phyloP scores from a whole-genome alignment of 2,113 vertebrate species.

The Oreocharis arfaki region DNA sequence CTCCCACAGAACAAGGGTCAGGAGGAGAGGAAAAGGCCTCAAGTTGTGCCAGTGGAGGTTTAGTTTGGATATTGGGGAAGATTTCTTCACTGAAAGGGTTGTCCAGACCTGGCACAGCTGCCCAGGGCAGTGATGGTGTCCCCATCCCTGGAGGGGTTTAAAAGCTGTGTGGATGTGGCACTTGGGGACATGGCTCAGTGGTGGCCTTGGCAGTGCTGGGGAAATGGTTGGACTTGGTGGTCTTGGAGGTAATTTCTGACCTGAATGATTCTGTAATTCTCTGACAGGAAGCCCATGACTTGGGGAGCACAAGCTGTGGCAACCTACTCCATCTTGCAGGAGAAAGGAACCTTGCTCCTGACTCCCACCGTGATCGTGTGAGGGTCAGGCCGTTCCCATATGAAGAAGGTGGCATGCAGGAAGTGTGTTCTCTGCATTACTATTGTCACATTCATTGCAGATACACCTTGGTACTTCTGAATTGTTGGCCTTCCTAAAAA shows the following conservation, averaged over 20 bases:
- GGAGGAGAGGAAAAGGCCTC: fast-evolving
- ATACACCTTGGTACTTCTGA: background rate
- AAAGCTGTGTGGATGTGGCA: background rate
- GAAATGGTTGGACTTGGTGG: fast-evolving
- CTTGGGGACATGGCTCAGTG: background rate
- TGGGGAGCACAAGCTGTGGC: background rate
- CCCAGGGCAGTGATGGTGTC: background rate
- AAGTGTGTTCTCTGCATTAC: fast-evolving
- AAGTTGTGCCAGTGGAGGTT: background rate
- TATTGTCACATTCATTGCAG: background rate
- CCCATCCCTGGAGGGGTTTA: background rate
- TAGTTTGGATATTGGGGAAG: background rate
- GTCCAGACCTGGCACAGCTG: background rate
- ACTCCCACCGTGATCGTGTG: fast-evolving
- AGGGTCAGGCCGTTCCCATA: background rate
- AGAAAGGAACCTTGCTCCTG: background rate
- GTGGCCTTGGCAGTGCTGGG: background rate
- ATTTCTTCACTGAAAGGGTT: background rate
- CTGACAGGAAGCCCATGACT: background rate
- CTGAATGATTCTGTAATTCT: background rate
- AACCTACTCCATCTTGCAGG: background rate
- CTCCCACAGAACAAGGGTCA: background rate
- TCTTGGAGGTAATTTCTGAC: background rate
- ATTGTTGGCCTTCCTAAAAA: background rate
- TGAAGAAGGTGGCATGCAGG: background rate